These are phyloP conservation scores for Caranx ignobilis DNA, from an alignment of 2,113 vertebrate species.

Conservation along the genomic window DNA sequence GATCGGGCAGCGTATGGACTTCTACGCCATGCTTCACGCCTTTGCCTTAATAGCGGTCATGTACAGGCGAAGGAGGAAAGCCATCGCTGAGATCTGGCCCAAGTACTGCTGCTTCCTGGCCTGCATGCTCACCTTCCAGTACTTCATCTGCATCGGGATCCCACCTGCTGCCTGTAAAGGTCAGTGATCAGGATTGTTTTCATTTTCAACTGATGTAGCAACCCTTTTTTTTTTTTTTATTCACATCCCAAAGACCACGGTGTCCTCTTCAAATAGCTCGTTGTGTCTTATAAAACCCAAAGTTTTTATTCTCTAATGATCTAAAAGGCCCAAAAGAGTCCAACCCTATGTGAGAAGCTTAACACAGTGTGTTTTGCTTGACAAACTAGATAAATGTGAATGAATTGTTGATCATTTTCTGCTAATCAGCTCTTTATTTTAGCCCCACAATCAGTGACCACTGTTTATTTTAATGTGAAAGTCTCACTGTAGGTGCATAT, in stretches of 20 bases:
- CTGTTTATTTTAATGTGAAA: background rate
- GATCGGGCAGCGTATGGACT: slow-evolving; percentile 98
- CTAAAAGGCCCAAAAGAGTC: no score
- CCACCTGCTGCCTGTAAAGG: slow-evolving; percentile 94
- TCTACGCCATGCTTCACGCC: slow-evolving; percentile 96
- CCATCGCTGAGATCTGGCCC: slow-evolving; percentile 97
- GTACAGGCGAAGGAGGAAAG: slow-evolving; percentile 93
- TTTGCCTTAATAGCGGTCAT: slow-evolving; percentile 92
- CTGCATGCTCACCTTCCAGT: slow-evolving; percentile 94
- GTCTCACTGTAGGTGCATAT: background rate
- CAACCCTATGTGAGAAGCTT: no score
- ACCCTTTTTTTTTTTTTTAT: background rate
- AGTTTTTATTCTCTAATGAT: no score
- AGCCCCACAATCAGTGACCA: no score
- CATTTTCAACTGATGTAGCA: background rate
- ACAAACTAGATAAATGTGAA: no score
- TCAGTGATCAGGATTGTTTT: slow-evolving; percentile 59
- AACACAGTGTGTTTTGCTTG: no score
- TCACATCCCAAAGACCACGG: background rate
- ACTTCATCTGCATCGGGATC: slow-evolving; percentile 97
- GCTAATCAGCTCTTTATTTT: background rate
- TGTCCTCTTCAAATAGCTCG: background rate
- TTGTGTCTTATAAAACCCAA: background rate
- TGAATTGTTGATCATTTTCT: background rate
- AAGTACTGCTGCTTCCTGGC: slow-evolving; percentile 98